Conservation (phyloP, 64 coral and sea anemone species). For the Pachyseris speciosa region DNA sequence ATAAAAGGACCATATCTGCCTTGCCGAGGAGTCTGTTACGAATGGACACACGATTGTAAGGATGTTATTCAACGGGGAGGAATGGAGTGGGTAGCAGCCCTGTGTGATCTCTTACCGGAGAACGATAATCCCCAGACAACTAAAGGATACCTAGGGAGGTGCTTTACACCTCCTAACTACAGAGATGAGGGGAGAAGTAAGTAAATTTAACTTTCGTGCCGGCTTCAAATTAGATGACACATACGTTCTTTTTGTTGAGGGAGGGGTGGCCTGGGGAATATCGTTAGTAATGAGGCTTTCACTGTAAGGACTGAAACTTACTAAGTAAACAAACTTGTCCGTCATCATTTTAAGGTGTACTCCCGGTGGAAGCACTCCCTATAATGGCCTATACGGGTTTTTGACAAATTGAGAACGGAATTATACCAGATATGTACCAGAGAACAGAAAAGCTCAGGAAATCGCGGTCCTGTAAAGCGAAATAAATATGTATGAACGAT, state of each 20-base stretch:
- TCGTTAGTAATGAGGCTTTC: no score
- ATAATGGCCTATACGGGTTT: no score
- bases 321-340: no score
- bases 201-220: background rate
- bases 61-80: background rate
- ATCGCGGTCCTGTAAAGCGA: no score
- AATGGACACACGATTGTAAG: conserved; percentile 15
- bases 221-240: background rate
- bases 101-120: conserved; percentile 43
- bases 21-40: conserved; percentile 59
- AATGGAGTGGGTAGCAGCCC: conserved; percentile 7
- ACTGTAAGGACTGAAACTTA: no score
- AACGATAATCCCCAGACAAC: conserved; percentile 37
- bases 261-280: no score
- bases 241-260: background rate
- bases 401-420: no score
- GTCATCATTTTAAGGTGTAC: no score
- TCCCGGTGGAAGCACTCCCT: no score
- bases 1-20: conserved; percentile 64
- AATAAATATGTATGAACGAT: no score
- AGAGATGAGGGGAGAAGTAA: conserved; percentile 16
- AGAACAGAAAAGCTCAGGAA: no score
- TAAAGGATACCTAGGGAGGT: conserved; percentile 48
- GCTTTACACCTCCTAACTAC: conserved; percentile 51
- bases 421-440: no score